Conservation (phyloP, 1,140 invertebrate species). For the Dendroctonus valens region DNA sequence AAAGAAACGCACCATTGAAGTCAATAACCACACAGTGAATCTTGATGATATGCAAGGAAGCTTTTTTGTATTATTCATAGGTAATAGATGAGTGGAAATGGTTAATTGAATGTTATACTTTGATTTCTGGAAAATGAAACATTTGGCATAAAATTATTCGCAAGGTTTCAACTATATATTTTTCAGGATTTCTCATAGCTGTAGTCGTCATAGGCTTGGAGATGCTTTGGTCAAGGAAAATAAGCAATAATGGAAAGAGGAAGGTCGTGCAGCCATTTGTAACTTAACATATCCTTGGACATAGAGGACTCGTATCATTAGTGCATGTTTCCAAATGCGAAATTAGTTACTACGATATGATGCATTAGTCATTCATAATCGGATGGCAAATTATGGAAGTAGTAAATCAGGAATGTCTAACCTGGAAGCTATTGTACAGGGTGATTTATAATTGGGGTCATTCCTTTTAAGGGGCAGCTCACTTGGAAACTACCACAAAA, state of each 20-base stretch:
- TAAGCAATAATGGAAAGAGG: constrained; percentile 52
- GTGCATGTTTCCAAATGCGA: too few species aligned
- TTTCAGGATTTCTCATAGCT: constrained; percentile 47
- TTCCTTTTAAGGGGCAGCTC: too few species aligned
- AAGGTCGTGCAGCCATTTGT: constrained; percentile 63
- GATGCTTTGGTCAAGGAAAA: constrained; percentile 54
- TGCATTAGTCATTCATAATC: too few species aligned
- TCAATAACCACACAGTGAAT: constrained; percentile 80
- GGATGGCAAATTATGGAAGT: too few species aligned
- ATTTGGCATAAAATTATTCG: not conserved
- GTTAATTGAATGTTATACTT: not conserved
- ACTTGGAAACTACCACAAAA: too few species aligned
- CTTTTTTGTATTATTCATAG: constrained; percentile 76
- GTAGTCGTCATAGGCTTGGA: constrained; percentile 56
- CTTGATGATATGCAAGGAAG: constrained; percentile 88
- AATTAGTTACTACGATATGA: too few species aligned
- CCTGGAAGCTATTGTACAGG: too few species aligned
- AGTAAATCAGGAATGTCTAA: too few species aligned
- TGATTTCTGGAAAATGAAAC: not conserved
- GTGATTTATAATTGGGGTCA: too few species aligned
- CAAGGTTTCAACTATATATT: constrained; percentile 2
- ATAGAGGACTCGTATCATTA: too few species aligned
- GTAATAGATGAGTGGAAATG: constrained; percentile 53
- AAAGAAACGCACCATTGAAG: constrained; percentile 59
- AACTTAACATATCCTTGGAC: constrained; percentile 38